Evolutionary conservation across 2,888 invertebrate genomes (phyloP), one percentile per base, ranked within the genome.

Genomic region (Drosophila anceps): DNA sequence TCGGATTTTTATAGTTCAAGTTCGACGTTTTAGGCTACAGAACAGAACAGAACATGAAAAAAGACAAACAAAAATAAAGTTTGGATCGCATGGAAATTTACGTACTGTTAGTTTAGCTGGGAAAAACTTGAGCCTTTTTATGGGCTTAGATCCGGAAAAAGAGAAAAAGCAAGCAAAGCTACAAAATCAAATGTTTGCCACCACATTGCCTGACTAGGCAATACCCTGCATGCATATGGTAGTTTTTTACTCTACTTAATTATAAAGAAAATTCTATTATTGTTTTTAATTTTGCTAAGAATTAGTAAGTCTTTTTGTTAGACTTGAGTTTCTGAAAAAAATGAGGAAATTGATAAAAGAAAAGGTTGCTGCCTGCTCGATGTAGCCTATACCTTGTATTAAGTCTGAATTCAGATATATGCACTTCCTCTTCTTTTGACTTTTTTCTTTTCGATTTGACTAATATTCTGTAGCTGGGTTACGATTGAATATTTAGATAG

Each of bases 1-100:
- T 51, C 73, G 71, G 72, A 72, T 84, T 87, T 84, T 88, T 84
- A 81, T 87, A 84, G 86, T 83, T 85, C 81, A 78, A 88, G 84
- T 87, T 87, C 79, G 84, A 74, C 84, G 59, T 69, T 79, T 73
- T 60, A 79, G 71, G 68, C 64, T 59, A 31, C 10, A 20, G 13
- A 57, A 57, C 10, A 31, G 5, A 55, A 43, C 12, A 12, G 2
- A 5, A 44, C n/a, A n/a, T n/a, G n/a, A 8, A 24, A 81, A 75
- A 43, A 31, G 24, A 31, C 12, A 29, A n/a, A 29, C 31, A 27
- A 37, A 37, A 24, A 37, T 37, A 63, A 78, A 76, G 57, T 75
- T 80, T 50, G 54, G 60, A 41, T 73, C 20, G 69, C 73, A 83
- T 87, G 79, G 74, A 83, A 86, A 88, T 84, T 88, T 86, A 87